These are phyloP conservation scores for Platycheirus albimanus DNA, from an alignment of 2,888 invertebrate species.

Conservation along the genomic window DNA sequence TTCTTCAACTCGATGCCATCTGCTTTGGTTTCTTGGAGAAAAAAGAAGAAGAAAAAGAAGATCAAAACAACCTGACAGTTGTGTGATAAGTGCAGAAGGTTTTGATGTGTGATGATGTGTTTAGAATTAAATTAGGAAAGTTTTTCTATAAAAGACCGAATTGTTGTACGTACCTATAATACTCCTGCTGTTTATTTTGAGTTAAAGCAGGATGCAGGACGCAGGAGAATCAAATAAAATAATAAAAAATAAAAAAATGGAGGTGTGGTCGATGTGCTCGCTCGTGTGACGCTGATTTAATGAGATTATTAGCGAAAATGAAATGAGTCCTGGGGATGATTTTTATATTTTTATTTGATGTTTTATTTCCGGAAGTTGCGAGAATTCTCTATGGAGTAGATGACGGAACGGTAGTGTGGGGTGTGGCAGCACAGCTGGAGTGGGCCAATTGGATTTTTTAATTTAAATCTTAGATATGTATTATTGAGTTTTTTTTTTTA, in stretches of 20 bases:
- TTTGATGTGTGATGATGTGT: constrained; percentile 67
- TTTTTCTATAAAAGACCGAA: constrained; percentile 25
- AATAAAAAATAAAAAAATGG: too few species aligned
- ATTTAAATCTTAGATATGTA: too few species aligned
- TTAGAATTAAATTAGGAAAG: constrained; percentile 72
- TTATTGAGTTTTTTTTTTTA: too few species aligned
- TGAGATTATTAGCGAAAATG: constrained; percentile 35
- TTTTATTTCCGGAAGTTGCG: constrained; percentile 4
- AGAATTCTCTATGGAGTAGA: constrained; percentile 7
- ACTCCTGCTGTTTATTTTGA: constrained; percentile 19
- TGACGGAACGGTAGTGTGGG: not conserved
- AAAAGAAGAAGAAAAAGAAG: constrained; percentile 17
- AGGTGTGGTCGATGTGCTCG: constrained; percentile 14
- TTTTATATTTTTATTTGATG: too few species aligned
- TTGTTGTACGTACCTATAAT: not conserved
- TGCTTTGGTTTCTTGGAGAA: constrained; percentile 21
- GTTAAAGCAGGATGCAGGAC: too few species aligned
- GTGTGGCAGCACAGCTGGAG: too few species aligned
- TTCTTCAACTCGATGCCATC: constrained; percentile 30
- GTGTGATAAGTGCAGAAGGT: constrained; percentile 63
- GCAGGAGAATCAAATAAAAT: constrained; percentile 5
- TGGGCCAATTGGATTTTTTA: too few species aligned
- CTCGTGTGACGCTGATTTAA: constrained; percentile 38
- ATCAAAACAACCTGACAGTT: constrained; percentile 58
- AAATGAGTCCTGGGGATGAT: too few species aligned